These are phyloP conservation scores for Scaptomyza flava DNA, from an alignment of 2,888 invertebrate species.

Conservation along the genomic window DNA sequence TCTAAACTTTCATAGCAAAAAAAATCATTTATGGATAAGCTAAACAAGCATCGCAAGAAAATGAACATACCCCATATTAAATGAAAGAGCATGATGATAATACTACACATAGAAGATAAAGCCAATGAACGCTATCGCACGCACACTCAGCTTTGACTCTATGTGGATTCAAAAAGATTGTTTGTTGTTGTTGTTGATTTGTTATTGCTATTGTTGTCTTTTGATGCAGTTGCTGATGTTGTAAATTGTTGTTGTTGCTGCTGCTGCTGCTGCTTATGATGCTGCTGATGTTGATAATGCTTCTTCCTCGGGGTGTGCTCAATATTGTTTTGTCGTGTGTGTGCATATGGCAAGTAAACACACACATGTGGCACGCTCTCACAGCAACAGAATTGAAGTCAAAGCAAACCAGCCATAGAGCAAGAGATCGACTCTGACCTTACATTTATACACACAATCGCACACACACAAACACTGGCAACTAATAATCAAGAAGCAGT, in stretches of 20 bases:
- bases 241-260: conserved; percentile 14
- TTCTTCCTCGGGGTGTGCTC: conserved; percentile 37
- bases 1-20: too few relatives aligned
- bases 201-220: conserved; percentile 30
- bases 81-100: conserved; percentile 31
- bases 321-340: conserved; percentile 25
- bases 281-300: conserved; percentile 26
- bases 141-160: conserved; percentile 29
- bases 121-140: conserved; percentile 70
- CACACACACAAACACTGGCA: conserved; percentile 21
- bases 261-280: conserved; percentile 33
- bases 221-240: conserved; percentile 27
- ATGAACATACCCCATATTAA: background rate
- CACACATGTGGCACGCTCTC: conserved; percentile 5
- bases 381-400: conserved; percentile 68
- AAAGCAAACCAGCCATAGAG: conserved; percentile 66
- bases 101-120: conserved; percentile 37
- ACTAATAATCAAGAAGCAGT: conserved; percentile 77
- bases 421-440: conserved; percentile 74
- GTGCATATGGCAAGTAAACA: conserved; percentile 25
- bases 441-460: conserved; percentile 49
- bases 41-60: background rate
- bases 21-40: background rate
- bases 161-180: background rate
- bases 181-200: conserved; percentile 14